Percentiles rank a stretch among this genome's conserved stretches.
These are phyloP conservation scores for Magallana angulata DNA, from an alignment of 1,140 invertebrate genomes.

Conservation along the genomic window DNA sequence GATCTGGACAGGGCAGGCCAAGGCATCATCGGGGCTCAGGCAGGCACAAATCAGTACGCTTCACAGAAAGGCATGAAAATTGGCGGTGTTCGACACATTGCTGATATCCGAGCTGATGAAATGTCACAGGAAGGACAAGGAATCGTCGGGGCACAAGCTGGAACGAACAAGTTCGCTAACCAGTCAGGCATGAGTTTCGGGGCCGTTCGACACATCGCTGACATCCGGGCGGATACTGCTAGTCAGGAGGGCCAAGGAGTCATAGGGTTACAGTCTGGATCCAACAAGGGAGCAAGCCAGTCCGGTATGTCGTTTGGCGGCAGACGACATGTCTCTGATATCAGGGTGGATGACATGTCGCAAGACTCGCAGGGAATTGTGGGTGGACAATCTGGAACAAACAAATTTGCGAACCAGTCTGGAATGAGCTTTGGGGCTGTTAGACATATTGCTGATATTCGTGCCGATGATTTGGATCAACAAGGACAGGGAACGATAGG, in stretches of 20 bases:
- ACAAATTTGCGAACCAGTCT: slow-evolving; percentile 93
- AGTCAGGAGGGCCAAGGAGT: slow-evolving; percentile 90
- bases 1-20: slow-evolving; percentile 84
- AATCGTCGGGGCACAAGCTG: slow-evolving; percentile 94
- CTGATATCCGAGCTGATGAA: slow-evolving; percentile 70
- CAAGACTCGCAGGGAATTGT: slow-evolving; percentile 87
- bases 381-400: slow-evolving; percentile 94
- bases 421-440: slow-evolving; percentile 88
- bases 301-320: slow-evolving; percentile 83
- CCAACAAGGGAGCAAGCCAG: slow-evolving; percentile 86
- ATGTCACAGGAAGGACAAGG: slow-evolving; percentile 83
- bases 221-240: slow-evolving; percentile 74
- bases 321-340: slow-evolving; percentile 70
- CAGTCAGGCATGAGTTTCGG: slow-evolving; percentile 96
- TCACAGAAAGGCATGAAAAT: slow-evolving; percentile 71
- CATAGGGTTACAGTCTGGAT: slow-evolving; percentile 95
- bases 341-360: slow-evolving; percentile 64
- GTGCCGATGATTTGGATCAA: slow-evolving; percentile 56
- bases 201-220: slow-evolving; percentile 89
- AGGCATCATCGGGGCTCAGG: slow-evolving; percentile 88
- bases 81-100: slow-evolving; percentile 65
- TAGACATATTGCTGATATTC: slow-evolving; percentile 69
- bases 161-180: slow-evolving; percentile 93
- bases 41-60: slow-evolving; percentile 87
- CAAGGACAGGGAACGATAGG: slow-evolving; percentile 59